Evolutionary conservation across 2,113 vertebrate genomes (phyloP), one percentile per base, ranked within the genome.

Genomic region (Perca flavescens): DNA sequence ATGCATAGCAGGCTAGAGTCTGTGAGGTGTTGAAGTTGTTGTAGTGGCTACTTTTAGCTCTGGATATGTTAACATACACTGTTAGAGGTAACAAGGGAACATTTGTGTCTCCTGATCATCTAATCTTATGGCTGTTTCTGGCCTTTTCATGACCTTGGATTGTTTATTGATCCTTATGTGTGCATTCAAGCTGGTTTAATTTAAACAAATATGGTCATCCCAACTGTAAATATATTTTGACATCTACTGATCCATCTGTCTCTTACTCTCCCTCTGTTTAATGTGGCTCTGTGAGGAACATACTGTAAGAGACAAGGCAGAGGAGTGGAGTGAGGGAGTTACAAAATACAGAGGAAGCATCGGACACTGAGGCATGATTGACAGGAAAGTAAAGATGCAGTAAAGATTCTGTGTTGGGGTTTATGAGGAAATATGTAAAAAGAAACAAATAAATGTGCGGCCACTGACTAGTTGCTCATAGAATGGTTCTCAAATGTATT

Each of bases 331-430:
- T 6, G 74, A 85, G 47, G 77, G 57, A 86, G 67, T 34, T 43
- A 67, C 46, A 69, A 70, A 83, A 64, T 54, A 60, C 63, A 21
- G 64, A 71, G 69, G 71, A 62, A 76, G 43, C 69, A 77, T 60
- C 43, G 83, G 79, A 82, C 74, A 73, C 80, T 19, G 63, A 87
- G 77, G 12, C 43, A 34, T 83, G 81, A 88, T 46, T 83, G 91
- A 84, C 83, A 70, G 77, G 52, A 82, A 65, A 68, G 77, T 22
- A 50, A 49, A 50, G 79, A 72, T 28, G 68, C 53, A 46, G 67
- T 28, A 70, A 46, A 77, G 75, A 50, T 43, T 57, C n/a, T 61
- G 56, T 62, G 65, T 43, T 66, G 56, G 60, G 63, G 68, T 82
- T 85, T 74, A 77, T 73, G 52, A 21, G 56, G 64, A 68, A 60